Evolutionary conservation across 2,888 invertebrate species (phyloP), one percentile per base, ranked within the genome.

Genomic region (Diaprepes abbreviatus): DNA sequence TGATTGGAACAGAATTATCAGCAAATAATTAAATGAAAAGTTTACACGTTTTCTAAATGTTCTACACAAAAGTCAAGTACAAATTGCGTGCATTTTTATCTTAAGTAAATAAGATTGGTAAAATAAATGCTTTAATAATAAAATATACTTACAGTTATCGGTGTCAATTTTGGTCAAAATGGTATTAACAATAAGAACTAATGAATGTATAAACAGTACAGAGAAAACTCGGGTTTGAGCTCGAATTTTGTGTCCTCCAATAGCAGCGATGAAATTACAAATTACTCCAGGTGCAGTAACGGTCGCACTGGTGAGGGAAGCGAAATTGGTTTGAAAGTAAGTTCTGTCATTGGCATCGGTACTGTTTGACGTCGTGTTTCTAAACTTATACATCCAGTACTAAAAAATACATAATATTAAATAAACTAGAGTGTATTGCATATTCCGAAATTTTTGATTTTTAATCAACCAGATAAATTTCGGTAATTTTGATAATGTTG

Each of bases 221-320:
- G 33, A 9, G 16, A 74, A 21, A 1, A 70, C 57, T 55, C 70
- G 67, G 5, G 59, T 62, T 54, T 63, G 64, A 1, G 71, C 54
- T 6, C 64, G 33, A 33, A 74, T 54, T 35, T 71, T 73, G 33
- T 74, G 70, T 21, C 74, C 71, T 40, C 52, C 70, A 40, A 57
- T 14, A 12, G 66, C 68, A n/a, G 74, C 59, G n/a, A 74, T 57
- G 31, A 74, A 65, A 33, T 69, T 71, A 19, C 67, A 63, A 10
- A 74, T 33, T 7, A 73, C 19, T 12, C 66, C 66, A 19, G 66
- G 66, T 9, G 36, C 33, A 7, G 66, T 59, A 1, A 60, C 40
- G 4, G 45, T 63, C 16, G 57, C 5, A 1, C 17, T 21, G 12
- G n/a, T 24, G 5, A 45, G n/a, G 1, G 45, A 45, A 0, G 45